Evolutionary conservation across 2,113 vertebrate genomes (phyloP).

Genomic region (Trogon melanurus): DNA sequence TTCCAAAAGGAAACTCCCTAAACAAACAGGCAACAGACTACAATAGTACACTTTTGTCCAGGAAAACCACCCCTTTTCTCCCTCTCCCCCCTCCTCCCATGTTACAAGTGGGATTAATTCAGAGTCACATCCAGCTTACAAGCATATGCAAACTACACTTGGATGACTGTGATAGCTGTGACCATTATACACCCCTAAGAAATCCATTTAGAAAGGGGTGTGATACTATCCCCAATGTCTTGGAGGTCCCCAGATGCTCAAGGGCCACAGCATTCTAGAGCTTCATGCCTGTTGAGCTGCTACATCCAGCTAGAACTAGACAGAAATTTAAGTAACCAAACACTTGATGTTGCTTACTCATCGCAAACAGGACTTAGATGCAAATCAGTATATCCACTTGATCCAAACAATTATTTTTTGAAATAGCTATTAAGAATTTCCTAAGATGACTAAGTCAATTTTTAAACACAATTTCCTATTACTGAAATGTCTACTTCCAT

Average conservation of each 20-base stretch:
- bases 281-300: background rate
- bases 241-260: background rate
- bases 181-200: background rate
- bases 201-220: background rate
- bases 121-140: background rate
- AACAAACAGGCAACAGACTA: background rate
- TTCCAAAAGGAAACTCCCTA: background rate
- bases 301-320: background rate
- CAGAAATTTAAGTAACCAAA: background rate
- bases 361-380: background rate
- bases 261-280: background rate
- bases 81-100: slow-evolving; percentile 13
- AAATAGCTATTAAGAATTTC: background rate
- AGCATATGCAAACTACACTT: background rate
- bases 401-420: background rate
- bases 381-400: background rate
- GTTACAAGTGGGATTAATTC: background rate
- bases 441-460: background rate
- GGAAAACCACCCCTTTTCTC: background rate
- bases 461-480: background rate
- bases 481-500: background rate
- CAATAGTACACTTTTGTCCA: background rate
- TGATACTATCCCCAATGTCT: background rate
- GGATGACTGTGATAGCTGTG: background rate
- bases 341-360: background rate